Conservation (phyloP, 2,113 vertebrate genomes). For the Centropus bengalensis region DNA sequence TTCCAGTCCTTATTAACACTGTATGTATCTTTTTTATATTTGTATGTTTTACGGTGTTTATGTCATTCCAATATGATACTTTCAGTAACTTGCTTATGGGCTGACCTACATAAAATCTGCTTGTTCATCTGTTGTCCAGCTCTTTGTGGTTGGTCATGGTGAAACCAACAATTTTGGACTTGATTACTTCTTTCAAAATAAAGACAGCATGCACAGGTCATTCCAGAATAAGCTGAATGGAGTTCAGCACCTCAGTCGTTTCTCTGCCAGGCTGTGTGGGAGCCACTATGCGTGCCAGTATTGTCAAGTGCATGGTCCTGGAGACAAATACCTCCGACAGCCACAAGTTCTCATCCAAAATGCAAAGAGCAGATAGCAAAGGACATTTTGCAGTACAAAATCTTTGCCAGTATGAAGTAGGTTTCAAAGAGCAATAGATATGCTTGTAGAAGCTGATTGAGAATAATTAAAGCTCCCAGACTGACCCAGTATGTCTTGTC, state of each 20-base stretch:
- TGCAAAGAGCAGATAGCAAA: background rate
- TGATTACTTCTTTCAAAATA: background rate
- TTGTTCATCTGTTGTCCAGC: background rate
- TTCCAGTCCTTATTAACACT: background rate
- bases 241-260: background rate
- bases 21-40: background rate
- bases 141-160: background rate
- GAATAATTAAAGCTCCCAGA: background rate
- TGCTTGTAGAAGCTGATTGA: background rate
- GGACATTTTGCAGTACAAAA: background rate
- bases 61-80: background rate
- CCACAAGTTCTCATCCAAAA: background rate
- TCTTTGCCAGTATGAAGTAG: background rate
- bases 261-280: background rate
- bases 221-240: background rate
- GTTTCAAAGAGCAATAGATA: background rate
- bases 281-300: background rate
- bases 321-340: background rate
- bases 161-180: background rate
- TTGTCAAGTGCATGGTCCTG: background rate
- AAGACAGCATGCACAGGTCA: background rate
- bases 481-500: background rate
- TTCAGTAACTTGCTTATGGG: background rate
- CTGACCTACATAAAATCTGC: background rate
- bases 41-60: background rate